Evolutionary conservation across 2,113 vertebrate genomes (phyloP), one percentile per base, ranked within the genome.

Genomic region (Poeciliopsis prolifica): DNA sequence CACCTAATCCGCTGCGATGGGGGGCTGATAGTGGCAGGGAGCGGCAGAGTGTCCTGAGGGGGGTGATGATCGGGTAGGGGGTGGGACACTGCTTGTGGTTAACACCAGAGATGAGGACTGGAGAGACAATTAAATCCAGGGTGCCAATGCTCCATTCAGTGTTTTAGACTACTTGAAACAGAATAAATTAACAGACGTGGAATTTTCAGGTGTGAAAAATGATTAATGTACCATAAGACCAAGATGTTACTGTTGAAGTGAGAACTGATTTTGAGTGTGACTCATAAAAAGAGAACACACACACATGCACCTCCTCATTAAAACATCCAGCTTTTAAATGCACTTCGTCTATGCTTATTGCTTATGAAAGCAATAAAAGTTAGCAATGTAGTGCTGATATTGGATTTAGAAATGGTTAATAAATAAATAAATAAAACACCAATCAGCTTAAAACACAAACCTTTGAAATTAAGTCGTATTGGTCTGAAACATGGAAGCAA

Each of bases 1-100:
- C 72, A 31, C 89, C 74, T 92, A 92, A 93, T 93, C 89, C 84
- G 33, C 77, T 68, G 72, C 73, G 90, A 92, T 91, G 81, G 77
- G 85, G 74, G 82, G 82, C 77, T 78, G 91, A 87, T 85, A 82
- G 80, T 78, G 74, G 76, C 48, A 37, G 72, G 72, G 81, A 84
- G 85, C 42, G 68, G 78, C 73, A 85, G 77, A 75, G 82, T 86
- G 72, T 89, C 88, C 85, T 89, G 74, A 74, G 80, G 83, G 83
- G 78, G 83, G 77, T 61, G 72, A 67, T 14, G 61, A 64, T 30
- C 58, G 10, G 71, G 28, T 10, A 65, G 33, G 26, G 60, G 67
- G 60, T 13, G 64, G 44, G 30, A 33, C 22, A 68, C 35, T 14
- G 22, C 70, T 31, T 68, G 28, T 48, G 70, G 70, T 65, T 73